phyloP scores from a whole-genome alignment of 64 coral and sea anemone species.

The Montipora cactus region DNA sequence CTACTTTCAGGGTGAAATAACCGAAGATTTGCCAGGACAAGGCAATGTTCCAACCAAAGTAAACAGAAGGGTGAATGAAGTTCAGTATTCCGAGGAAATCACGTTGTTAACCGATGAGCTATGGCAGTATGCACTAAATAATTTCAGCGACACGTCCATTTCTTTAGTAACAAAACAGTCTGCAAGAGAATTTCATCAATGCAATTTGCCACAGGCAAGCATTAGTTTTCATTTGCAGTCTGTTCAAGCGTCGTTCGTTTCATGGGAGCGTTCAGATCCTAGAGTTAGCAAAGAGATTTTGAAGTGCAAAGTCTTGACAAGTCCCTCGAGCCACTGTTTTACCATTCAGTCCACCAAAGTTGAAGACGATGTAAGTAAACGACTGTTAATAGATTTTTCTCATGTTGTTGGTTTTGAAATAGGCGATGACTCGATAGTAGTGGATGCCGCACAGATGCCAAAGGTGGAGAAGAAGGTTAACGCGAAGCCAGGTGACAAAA shows the following conservation, averaged over 20 bases:
- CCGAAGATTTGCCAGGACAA: not conserved
- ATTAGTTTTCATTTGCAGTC: not conserved
- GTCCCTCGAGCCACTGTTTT: not conserved
- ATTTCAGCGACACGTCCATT: not conserved
- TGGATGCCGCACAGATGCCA: not conserved
- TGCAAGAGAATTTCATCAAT: not conserved
- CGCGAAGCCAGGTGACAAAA: not conserved
- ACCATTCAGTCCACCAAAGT: not conserved
- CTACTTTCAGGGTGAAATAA: conserved; percentile 2
- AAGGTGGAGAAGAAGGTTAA: not conserved
- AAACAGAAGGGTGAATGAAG: not conserved
- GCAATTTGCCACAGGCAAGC: not conserved
- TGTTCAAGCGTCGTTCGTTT: not conserved
- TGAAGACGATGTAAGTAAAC: not conserved
- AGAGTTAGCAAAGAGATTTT: not conserved
- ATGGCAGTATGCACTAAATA: not conserved
- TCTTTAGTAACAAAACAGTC: conserved; percentile 14
- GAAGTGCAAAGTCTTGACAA: conserved; percentile 11
- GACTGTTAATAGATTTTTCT: no score
- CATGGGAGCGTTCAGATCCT: conserved; percentile 6
- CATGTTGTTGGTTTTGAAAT: no score
- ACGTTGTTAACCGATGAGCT: no score
- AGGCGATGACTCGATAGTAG: no score
- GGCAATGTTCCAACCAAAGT: conserved; percentile 13
- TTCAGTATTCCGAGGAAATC: not conserved